Evolutionary conservation across 2,113 vertebrate species (phyloP).

Genomic region (Apodemus speciosus): DNA sequence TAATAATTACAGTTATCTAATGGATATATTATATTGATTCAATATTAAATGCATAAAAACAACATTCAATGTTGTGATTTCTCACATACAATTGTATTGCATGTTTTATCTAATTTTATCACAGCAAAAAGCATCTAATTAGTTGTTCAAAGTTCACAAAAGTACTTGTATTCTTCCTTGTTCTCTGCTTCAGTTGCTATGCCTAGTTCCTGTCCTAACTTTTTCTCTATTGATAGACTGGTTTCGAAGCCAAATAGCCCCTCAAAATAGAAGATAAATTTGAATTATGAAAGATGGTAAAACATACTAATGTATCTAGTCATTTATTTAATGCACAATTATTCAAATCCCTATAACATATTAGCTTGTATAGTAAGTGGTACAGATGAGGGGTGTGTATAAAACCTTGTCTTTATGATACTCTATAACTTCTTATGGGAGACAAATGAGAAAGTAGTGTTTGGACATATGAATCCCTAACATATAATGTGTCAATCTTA

Average conservation of each 20-base stretch:
- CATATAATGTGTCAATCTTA: not conserved
- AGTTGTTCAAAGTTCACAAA: not conserved
- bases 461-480: not conserved
- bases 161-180: not conserved
- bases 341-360: not conserved
- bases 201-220: not conserved
- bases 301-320: not conserved
- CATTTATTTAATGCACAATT: not conserved
- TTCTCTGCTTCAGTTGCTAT: not conserved
- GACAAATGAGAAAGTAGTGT: not conserved
- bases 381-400: not conserved
- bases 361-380: not conserved
- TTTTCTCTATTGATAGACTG: not conserved
- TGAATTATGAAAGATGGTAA: not conserved
- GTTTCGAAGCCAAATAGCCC: not conserved
- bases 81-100: not conserved
- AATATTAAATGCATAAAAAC: not conserved
- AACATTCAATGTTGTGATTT: not conserved
- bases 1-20: not conserved
- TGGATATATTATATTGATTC: not conserved
- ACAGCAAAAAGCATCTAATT: not conserved
- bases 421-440: not conserved
- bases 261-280: not conserved
- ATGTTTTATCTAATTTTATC: not conserved
- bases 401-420: not conserved